Percentiles rank a stretch among this genome's conserved stretches.
Conservation (phyloP, 2,888 invertebrate genomes). For the Anticlea derivata region DNA sequence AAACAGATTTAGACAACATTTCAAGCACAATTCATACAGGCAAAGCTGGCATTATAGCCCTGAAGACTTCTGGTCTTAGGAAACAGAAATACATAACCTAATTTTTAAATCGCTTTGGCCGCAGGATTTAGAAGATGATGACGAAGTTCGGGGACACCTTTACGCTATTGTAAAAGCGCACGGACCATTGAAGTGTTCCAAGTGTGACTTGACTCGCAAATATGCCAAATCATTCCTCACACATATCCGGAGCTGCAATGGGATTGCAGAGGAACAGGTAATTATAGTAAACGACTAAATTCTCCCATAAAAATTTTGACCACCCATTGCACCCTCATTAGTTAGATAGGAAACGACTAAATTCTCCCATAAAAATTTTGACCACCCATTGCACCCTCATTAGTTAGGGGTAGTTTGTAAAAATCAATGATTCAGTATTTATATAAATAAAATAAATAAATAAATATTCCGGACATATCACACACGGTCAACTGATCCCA, state of each 20-base stretch:
- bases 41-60: no score
- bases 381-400: no score
- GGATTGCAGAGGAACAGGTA: constrained; percentile 14
- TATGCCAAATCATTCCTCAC: constrained; percentile 44
- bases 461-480: no score
- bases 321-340: no score
- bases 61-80: no score
- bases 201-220: constrained; percentile 48
- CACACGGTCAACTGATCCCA: no score
- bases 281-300: neutral
- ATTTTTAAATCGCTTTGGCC: neutral
- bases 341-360: neutral
- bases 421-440: no score
- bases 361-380: neutral
- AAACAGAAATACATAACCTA: no score
- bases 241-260: constrained; percentile 46
- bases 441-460: no score
- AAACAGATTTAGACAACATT: no score
- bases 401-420: no score
- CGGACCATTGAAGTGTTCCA: constrained; percentile 44
- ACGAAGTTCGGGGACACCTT: constrained; percentile 41
- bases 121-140: constrained; percentile 44
- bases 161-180: constrained; percentile 30
- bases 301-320: neutral
- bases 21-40: no score